A percentile compares a stretch with the other conserved stretches of the same genome.
Conservation (phyloP, 2,113 vertebrate genomes). For the Tauraco erythrolophus region DNA sequence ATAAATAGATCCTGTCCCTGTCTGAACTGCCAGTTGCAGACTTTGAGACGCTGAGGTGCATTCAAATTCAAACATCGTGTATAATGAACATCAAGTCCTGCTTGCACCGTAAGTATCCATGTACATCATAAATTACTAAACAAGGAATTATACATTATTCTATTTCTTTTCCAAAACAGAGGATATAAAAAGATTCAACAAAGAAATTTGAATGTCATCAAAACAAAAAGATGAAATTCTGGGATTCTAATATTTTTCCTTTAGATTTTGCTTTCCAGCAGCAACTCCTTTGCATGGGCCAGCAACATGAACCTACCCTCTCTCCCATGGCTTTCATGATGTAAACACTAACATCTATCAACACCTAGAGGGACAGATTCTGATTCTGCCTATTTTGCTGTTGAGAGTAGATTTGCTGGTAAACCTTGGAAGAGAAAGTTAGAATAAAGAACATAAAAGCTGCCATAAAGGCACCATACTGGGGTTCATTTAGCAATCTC, state of each 20-base stretch:
- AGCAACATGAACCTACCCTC: not conserved
- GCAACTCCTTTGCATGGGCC: rapidly evolving
- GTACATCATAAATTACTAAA: not conserved
- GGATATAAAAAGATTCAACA: not conserved
- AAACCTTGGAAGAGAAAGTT: not conserved
- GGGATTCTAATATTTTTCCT: not conserved
- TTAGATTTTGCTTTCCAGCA: not conserved
- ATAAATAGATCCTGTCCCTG: not conserved
- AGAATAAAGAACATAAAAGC: not conserved
- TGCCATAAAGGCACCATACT: rapidly evolving
- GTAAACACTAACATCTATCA: not conserved
- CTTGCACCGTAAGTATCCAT: not conserved
- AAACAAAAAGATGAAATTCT: not conserved
- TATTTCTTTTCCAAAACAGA: not conserved
- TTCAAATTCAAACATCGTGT: not conserved
- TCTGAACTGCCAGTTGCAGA: not conserved
- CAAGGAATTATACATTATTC: not conserved
- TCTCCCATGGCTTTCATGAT: rapidly evolving
- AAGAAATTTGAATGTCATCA: not conserved
- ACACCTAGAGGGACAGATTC: not conserved
- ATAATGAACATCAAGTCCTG: not conserved
- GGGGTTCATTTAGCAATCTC: not conserved
- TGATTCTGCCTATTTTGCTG: not conserved
- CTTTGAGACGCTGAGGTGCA: not conserved
- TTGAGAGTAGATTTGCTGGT: not conserved